A percentile compares a stretch with the other conserved stretches of the same genome.
phyloP scores from a whole-genome alignment of 2,113 vertebrate genomes.

The Clarias macrocephalus region DNA sequence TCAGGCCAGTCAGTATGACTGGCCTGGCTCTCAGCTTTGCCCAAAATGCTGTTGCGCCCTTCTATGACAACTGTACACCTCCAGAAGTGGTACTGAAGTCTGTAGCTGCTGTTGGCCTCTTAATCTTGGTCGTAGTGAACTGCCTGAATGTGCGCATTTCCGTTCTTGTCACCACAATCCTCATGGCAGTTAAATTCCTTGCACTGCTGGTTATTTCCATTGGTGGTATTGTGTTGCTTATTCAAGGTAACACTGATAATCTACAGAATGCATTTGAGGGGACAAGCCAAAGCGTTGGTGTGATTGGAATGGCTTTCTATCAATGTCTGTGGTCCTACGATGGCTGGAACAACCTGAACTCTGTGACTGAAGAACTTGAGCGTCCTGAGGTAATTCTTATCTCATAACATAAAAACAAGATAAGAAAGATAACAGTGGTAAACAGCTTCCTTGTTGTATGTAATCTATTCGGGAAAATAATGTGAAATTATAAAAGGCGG shows the following conservation, averaged over 20 bases:
- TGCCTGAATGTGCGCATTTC: slow-evolving; percentile 75
- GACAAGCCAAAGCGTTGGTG: slow-evolving; percentile 65
- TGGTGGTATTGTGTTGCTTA: slow-evolving; percentile 70
- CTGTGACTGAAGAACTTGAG: slow-evolving; percentile 81
- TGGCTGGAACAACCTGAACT: slow-evolving; percentile 86
- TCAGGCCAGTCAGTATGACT: slow-evolving; percentile 75
- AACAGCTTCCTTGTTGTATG: not conserved
- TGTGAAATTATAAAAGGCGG: not conserved
- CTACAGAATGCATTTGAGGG: slow-evolving; percentile 76
- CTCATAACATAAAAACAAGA: not conserved
- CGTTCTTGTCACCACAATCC: slow-evolving; percentile 70
- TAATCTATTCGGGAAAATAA: not conserved
- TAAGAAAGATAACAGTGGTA: not conserved
- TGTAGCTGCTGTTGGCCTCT: slow-evolving; percentile 73
- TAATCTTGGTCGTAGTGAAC: slow-evolving; percentile 74
- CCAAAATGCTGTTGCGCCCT: slow-evolving; percentile 74
- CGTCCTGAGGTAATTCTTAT: slow-evolving; percentile 74
- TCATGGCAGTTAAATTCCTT: slow-evolving; percentile 72
- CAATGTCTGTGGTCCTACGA: slow-evolving; percentile 86
- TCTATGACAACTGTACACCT: slow-evolving; percentile 77
- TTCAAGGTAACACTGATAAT: slow-evolving; percentile 67
- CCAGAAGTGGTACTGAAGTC: slow-evolving; percentile 68
- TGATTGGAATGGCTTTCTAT: slow-evolving; percentile 81
- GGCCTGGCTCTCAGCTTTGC: slow-evolving; percentile 81
- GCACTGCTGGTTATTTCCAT: slow-evolving; percentile 71